Evolutionary conservation across 1,140 invertebrate genomes (phyloP).

Genomic region (Sinella curviseta): DNA sequence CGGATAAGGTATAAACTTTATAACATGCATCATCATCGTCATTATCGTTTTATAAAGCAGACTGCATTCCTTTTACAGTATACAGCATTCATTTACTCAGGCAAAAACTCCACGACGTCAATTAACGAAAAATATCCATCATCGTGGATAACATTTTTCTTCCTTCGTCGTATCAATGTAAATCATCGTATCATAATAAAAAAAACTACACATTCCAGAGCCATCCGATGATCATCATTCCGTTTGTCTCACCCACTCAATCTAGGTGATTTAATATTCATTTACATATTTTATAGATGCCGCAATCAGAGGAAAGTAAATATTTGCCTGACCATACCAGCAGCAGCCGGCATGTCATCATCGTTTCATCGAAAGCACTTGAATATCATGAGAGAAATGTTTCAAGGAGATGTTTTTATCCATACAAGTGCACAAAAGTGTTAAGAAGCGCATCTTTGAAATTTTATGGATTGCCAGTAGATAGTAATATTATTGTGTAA

Average conservation of each 20-base stretch:
- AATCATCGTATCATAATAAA: too few relatives aligned
- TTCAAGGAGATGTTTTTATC: too few relatives aligned
- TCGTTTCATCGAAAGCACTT: too few relatives aligned
- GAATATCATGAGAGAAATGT: too few relatives aligned
- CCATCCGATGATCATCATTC: background rate
- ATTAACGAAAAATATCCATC: constrained; percentile 7
- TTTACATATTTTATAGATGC: too few relatives aligned
- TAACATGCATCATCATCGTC: background rate
- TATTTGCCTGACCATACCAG: too few relatives aligned
- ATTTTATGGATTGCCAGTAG: too few relatives aligned
- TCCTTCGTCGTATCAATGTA: background rate
- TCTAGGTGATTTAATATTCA: background rate
- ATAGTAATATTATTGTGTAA: background rate
- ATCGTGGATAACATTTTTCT: background rate
- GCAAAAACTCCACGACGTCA: constrained; percentile 12
- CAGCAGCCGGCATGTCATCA: too few relatives aligned
- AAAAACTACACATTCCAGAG: background rate
- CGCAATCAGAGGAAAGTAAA: too few relatives aligned
- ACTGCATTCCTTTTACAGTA: background rate
- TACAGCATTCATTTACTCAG: background rate
- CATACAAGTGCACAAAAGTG: too few relatives aligned
- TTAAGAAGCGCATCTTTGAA: too few relatives aligned
- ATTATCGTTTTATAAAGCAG: background rate
- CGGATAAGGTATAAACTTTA: background rate
- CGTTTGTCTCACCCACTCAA: background rate